phyloP scores from a whole-genome alignment of 1,140 invertebrate genomes.

The Listronotus bonariensis region DNA sequence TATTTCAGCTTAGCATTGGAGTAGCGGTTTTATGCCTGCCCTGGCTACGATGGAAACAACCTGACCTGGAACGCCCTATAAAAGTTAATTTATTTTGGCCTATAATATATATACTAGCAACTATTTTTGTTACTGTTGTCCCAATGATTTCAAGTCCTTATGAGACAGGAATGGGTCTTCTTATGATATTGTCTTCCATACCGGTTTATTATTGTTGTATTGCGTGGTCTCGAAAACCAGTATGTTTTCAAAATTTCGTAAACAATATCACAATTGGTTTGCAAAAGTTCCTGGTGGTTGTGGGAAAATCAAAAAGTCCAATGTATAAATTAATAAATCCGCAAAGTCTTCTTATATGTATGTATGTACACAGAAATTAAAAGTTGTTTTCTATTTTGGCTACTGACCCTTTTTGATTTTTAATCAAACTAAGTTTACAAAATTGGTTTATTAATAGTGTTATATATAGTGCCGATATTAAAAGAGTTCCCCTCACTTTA shows the following conservation, averaged over 20 bases:
- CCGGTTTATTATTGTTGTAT: conserved; percentile 93
- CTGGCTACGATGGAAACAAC: conserved; percentile 86
- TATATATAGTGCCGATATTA: too few species aligned
- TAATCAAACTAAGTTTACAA: too few species aligned
- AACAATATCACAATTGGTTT: conserved; percentile 68
- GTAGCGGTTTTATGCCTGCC: conserved; percentile 92
- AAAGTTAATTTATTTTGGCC: conserved; percentile 92
- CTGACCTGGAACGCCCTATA: conserved; percentile 88
- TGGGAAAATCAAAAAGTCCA: conserved; percentile 65
- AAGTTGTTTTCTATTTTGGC: too few species aligned
- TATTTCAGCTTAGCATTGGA: conserved; percentile 88
- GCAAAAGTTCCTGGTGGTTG: conserved; percentile 69
- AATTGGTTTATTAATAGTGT: too few species aligned
- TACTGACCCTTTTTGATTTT: too few species aligned
- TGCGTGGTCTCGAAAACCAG: conserved; percentile 86
- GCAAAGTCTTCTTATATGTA: too few species aligned
- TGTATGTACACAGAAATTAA: too few species aligned
- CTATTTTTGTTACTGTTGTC: conserved; percentile 91
- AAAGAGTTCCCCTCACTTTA: too few species aligned
- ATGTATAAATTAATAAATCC: conserved; percentile 7
- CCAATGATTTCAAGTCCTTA: conserved; percentile 91
- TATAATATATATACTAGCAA: conserved; percentile 87
- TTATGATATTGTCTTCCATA: conserved; percentile 91
- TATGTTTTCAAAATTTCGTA: conserved; percentile 69
- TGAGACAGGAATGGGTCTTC: conserved; percentile 92